Percentiles rank a stretch among this genome's conserved stretches.
Evolutionary conservation across 2,888 invertebrate genomes (phyloP).

Genomic region (Caenorhabditis virilis): DNA sequence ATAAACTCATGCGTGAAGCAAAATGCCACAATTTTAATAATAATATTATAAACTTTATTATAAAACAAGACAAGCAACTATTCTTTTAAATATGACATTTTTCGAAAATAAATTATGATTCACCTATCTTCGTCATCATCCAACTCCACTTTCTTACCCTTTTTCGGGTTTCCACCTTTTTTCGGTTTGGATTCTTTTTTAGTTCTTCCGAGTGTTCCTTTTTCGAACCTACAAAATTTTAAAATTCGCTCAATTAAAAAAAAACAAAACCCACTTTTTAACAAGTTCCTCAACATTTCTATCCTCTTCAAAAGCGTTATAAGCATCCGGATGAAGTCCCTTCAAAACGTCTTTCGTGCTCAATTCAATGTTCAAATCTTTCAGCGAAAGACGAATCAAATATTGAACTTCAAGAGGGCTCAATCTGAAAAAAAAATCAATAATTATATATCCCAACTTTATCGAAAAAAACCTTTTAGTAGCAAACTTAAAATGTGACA

Average conservation of each 20-base stretch:
- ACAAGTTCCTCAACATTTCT: constrained; percentile 30
- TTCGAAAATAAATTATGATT: neutral
- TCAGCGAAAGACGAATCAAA: constrained; percentile 84
- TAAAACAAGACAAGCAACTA: too few species aligned
- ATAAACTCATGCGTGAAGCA: too few species aligned
- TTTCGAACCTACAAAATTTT: neutral
- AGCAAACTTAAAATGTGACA: constrained; percentile 78
- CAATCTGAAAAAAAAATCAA: constrained; percentile 73
- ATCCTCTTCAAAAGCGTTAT: constrained; percentile 76
- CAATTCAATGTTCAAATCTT: constrained; percentile 80
- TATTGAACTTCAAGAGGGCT: constrained; percentile 84
- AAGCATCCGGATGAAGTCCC: constrained; percentile 81
- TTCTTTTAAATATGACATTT: too few species aligned
- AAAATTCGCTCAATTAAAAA: neutral
- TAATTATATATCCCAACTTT: neutral
- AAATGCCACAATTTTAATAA: too few species aligned
- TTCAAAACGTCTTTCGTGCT: constrained; percentile 85
- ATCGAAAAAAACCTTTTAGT: constrained; percentile 72
- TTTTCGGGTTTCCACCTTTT: neutral
- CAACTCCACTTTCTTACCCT: neutral
- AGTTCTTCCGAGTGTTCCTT: neutral
- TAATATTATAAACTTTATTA: too few species aligned
- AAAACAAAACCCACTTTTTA: constrained; percentile 20
- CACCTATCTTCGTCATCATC: neutral
- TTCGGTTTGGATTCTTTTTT: neutral